Evolutionary conservation across 2,113 vertebrate species (phyloP), one percentile per base, ranked within the genome.

Genomic region (Phainopepla nitens): DNA sequence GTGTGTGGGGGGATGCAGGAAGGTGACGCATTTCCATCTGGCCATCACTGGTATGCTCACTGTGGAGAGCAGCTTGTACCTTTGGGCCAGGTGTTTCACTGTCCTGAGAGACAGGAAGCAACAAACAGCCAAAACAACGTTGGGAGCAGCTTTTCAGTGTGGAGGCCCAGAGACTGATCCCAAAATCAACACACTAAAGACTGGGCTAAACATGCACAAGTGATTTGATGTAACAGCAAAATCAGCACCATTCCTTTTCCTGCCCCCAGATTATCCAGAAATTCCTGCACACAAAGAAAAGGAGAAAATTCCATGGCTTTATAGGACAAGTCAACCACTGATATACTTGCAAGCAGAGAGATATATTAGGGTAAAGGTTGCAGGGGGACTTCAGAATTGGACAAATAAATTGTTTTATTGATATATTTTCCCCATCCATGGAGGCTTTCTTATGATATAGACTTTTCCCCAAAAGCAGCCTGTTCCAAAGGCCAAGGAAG

Each of bases 1-100:
- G 94, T 17, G 69, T 21, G 83, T 39, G 35, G 23, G 16, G 47
- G 39, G 31, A 35, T 6, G 3, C 41, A 4, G 65, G 58, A 81
- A 90, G 92, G 85, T 89, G 95, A 84, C 87, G 85, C 73, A 12
- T 92, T 94, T 85, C 90, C 77, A 36, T 90, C 93, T 29, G n/a
- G 29, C 36, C 54, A 5, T 51, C 49, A 24, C 15, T 66, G 50
- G 20, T n/a, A 12, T 36, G 61, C 66, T 61, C 10, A 2, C 50
- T 76, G 7, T 23, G 44, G 65, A 90, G 56, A 84, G 73, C 28
- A 72, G 33, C 42, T 77, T n/a, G 29, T 62, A 50, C 35, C 56
- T 85, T 44, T 50, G 39, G 69, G 66, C 69, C 73, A 57, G 54
- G 39, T 75, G 58, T 85, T 95, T 61, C 69, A 15, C 69, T 50